phyloP scores from a whole-genome alignment of 2,113 vertebrate species.

The Syngnathus typhle region DNA sequence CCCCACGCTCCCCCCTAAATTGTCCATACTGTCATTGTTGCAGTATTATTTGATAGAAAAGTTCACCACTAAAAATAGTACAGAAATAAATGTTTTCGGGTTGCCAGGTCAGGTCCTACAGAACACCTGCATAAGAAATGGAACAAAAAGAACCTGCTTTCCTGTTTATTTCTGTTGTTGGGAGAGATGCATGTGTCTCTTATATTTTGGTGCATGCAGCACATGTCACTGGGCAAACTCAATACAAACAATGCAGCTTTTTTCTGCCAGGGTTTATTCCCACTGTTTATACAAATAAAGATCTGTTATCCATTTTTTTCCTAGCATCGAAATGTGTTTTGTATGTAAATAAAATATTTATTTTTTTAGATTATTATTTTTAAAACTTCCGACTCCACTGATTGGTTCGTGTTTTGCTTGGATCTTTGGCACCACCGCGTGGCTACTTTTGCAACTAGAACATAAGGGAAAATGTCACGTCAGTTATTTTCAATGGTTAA shows the following conservation, averaged over 20 bases:
- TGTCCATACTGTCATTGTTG: background rate
- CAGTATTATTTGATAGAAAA: background rate
- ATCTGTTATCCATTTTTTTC: no score
- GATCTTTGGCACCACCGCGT: slow-evolving; percentile 40
- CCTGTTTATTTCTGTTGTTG: background rate
- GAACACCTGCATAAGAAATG: background rate
- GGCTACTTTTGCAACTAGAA: background rate
- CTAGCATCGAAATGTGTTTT: no score
- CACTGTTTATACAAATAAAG: no score
- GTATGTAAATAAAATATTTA: no score
- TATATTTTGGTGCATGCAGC: background rate
- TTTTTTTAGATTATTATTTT: no score
- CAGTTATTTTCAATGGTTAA: background rate
- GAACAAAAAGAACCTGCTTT: background rate
- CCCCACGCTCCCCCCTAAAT: background rate
- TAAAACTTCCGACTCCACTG: no score
- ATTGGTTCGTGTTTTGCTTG: background rate
- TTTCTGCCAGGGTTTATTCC: no score
- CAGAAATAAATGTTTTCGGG: background rate
- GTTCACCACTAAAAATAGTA: background rate
- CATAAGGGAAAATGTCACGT: background rate
- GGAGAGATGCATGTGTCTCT: background rate
- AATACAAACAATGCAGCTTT: no score
- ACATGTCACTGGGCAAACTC: background rate
- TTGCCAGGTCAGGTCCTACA: background rate